Base-by-base conservation (phyloP, 2,888 invertebrate genomes). In the Drepanosiphum platanoidis region DNA sequence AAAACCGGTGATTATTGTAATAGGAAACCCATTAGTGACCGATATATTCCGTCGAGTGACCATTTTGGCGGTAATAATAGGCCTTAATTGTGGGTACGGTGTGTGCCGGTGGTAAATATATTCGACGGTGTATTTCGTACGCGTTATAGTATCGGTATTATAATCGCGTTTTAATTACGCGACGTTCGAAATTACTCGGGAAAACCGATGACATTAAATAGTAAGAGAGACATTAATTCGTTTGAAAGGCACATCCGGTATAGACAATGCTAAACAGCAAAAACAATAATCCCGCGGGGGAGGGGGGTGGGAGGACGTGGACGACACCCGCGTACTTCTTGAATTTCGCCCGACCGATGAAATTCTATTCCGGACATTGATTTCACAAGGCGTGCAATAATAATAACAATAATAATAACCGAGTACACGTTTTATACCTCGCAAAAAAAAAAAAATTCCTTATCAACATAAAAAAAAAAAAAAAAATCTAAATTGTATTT, bases 1-100 rank as follows among this genome's bases (percentile, higher is more conserved):
- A 70, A 80, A 80, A 80, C 80, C 70, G 70, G 80, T 80, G 80
- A 80, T 80, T 80, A 80, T 80, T 70, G 80, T 80, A 80, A 80
- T 80, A 52, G 52, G 70, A 80, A 70, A 80, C 80, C 80, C 80
- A 80, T 80, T 80, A 80, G 64, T 27, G 75, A 30, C 68, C 52
- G 34, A 68, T 32, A 32, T 3, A 64, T 64, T 64, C 30, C 64
- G 11, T 39, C 39, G 61, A 64, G 36, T 39, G 36, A 58, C 39
- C 30, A 18, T 39, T 22, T 39, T n/a, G 39, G 27, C 30, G 39
- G 30, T 75, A 61, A 36, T 58, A 27, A n/a, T 34, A 36, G 34
- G 34, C 36, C 58, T 32, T 52, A 11, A n/a, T 46, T 15, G 3
- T 46, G 18, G 34, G 34, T 27, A 22, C n/a, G 34, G 22, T 58